Percentiles rank a stretch among this genome's conserved stretches.
Evolutionary conservation across 2,888 invertebrate genomes (phyloP).

Genomic region (Agrochola litura): DNA sequence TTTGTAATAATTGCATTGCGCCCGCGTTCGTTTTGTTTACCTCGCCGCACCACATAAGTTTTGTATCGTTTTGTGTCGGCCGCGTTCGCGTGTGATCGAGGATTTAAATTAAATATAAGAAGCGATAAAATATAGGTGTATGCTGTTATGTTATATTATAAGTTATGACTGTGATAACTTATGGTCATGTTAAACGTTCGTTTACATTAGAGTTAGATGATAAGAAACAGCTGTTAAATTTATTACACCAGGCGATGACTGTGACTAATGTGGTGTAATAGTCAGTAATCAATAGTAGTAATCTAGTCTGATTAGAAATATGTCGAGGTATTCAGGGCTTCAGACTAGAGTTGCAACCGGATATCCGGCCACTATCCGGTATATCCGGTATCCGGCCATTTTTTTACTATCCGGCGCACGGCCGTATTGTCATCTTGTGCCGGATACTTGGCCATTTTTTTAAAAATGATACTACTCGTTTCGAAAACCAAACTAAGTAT

Average conservation of each 20-base stretch:
- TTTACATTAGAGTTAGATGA: constrained; percentile 53
- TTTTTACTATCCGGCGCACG: too few species aligned
- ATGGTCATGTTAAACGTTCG: constrained; percentile 44
- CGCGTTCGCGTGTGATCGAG: constrained; percentile 64
- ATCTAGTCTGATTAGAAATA: neutral
- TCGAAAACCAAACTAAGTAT: too few species aligned
- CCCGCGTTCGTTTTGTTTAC: constrained; percentile 82
- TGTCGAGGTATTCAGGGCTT: too few species aligned
- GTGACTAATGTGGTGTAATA: constrained; percentile 16
- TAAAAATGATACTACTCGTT: too few species aligned
- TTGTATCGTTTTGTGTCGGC: constrained; percentile 74
- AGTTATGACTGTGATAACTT: constrained; percentile 50
- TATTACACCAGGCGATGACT: constrained; percentile 3
- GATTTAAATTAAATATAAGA: constrained; percentile 65
- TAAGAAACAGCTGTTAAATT: constrained; percentile 46
- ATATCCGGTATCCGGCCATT: too few species aligned
- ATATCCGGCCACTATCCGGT: too few species aligned
- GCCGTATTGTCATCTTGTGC: too few species aligned
- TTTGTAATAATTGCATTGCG: constrained; percentile 87
- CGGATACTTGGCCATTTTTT: too few species aligned
- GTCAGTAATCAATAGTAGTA: neutral
- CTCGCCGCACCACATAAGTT: constrained; percentile 70
- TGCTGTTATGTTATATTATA: constrained; percentile 31
- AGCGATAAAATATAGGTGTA: constrained; percentile 58
- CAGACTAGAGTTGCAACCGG: neutral